These are phyloP conservation scores for Melinopterus prodromus DNA, from an alignment of 2,888 invertebrate genomes.

Conservation along the genomic window DNA sequence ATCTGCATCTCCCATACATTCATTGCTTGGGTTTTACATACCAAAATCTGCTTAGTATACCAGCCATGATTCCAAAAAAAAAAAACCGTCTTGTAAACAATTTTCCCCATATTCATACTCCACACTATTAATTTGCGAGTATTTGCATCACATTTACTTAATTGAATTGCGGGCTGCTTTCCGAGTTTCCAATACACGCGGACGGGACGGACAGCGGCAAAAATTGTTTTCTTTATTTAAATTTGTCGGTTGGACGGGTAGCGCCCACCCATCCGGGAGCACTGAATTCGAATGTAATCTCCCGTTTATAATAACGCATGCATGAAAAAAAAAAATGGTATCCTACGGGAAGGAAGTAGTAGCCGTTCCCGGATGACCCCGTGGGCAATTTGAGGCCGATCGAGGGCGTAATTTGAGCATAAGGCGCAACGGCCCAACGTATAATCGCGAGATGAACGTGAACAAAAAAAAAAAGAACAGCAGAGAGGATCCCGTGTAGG, in stretches of 20 bases:
- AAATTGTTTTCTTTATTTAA: background rate
- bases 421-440: background rate
- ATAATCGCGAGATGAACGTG: constrained; percentile 14
- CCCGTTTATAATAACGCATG: background rate
- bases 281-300: background rate
- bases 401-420: constrained; percentile 22
- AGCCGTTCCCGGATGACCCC: constrained; percentile 29
- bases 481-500: constrained; percentile 17
- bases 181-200: too few relatives aligned
- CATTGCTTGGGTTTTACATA: too few relatives aligned
- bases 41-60: too few relatives aligned
- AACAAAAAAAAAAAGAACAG: constrained; percentile 33
- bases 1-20: too few relatives aligned
- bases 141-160: too few relatives aligned
- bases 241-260: background rate
- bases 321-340: background rate
- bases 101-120: too few relatives aligned
- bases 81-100: too few relatives aligned
- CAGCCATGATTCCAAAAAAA: too few relatives aligned
- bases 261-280: background rate
- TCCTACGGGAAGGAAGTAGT: background rate
- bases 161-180: too few relatives aligned
- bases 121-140: too few relatives aligned
- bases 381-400: constrained; percentile 31
- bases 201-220: background rate